phyloP scores from a whole-genome alignment of 2,888 invertebrate genomes.

The Tortrix viridana region DNA sequence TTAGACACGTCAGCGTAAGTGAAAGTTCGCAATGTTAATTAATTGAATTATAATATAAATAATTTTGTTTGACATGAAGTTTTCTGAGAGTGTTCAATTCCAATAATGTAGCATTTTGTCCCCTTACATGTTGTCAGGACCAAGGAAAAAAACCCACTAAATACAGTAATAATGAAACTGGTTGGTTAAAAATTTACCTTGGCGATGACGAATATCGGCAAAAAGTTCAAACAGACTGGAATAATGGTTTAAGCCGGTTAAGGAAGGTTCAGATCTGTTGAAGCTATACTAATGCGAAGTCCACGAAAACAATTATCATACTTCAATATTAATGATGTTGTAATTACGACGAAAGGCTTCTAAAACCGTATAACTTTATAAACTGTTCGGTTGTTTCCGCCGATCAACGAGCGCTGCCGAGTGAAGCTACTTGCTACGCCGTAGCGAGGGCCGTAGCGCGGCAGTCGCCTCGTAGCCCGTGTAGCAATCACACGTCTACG shows the following conservation, averaged over 20 bases:
- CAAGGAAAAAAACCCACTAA: no score
- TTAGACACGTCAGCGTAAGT: no score
- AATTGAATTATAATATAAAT: no score
- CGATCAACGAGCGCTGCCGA: constrained; percentile 58
- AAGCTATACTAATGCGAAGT: constrained; percentile 13
- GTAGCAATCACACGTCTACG: constrained; percentile 50
- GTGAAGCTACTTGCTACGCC: constrained; percentile 56
- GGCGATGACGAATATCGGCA: no score
- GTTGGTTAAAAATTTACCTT: no score
- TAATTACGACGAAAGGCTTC: constrained; percentile 23
- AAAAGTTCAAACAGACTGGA: no score
- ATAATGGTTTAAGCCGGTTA: neutral
- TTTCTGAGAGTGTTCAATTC: no score
- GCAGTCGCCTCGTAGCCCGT: constrained; percentile 72
- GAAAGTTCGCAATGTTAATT: no score
- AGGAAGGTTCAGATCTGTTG: neutral
- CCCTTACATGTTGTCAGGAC: no score
- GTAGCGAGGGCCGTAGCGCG: constrained; percentile 64
- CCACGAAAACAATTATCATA: constrained; percentile 28
- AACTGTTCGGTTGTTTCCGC: constrained; percentile 64
- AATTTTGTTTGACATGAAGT: no score
- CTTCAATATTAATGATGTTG: constrained; percentile 23
- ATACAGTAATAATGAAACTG: no score
- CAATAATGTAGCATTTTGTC: no score
- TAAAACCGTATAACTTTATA: constrained; percentile 55